Percentiles rank a stretch among this genome's conserved stretches.
Conservation (phyloP, 2,113 vertebrate genomes). For the Phalacrocorax aristotelis region DNA sequence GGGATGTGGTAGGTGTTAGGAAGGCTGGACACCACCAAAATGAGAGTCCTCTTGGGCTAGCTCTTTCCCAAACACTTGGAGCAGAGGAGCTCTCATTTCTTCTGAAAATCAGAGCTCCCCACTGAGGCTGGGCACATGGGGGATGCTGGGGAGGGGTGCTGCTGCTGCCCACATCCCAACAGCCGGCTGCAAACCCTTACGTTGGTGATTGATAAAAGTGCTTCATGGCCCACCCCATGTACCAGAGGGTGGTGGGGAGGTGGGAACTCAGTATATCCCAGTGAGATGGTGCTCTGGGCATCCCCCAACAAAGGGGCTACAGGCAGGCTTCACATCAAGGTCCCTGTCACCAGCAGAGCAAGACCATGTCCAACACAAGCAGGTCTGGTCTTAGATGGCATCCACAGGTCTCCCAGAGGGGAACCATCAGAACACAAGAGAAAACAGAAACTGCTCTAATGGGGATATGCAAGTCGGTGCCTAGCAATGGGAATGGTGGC, state of each 20-base stretch:
- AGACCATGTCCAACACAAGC: background rate
- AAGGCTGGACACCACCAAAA: background rate
- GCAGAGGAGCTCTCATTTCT: background rate
- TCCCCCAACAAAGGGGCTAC: background rate
- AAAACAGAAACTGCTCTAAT: background rate
- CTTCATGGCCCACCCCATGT: fast-evolving
- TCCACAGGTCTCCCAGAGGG: background rate
- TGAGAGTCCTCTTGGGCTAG: background rate
- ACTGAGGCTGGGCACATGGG: fast-evolving
- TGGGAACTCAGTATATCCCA: background rate
- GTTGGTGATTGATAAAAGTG: too few relatives aligned
- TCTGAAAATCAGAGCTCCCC: background rate
- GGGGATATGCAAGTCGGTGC: background rate
- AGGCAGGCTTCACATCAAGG: background rate
- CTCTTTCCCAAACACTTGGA: background rate
- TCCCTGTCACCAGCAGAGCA: background rate
- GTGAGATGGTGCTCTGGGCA: background rate
- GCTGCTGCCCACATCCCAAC: background rate
- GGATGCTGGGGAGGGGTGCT: background rate
- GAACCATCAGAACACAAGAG: background rate
- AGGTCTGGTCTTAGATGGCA: background rate
- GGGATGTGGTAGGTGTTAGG: background rate
- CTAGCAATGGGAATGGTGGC: background rate
- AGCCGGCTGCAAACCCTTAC: background rate
- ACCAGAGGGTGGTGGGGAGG: background rate